Conservation (phyloP, 2,888 invertebrate species). For the Sclerodermus sp. region DNA sequence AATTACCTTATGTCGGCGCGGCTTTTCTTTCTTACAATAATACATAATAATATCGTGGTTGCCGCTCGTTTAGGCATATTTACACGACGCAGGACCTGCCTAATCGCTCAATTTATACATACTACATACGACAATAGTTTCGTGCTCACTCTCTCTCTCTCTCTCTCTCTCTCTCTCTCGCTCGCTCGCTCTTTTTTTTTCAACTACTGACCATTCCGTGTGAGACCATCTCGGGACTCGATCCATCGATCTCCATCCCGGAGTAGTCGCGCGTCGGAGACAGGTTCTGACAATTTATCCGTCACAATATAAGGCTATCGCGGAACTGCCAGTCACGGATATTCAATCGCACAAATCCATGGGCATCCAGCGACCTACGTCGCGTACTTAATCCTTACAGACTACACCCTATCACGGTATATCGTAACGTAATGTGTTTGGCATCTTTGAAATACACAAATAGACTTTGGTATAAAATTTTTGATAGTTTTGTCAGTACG, state of each 20-base stretch:
- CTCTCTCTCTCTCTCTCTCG: background rate
- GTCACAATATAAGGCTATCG: too few species aligned
- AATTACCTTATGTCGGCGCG: background rate
- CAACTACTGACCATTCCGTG: conserved; percentile 4
- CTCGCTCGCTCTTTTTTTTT: too few species aligned
- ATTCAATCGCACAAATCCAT: background rate
- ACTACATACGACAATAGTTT: background rate
- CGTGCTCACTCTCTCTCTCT: background rate
- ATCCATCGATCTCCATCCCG: conserved; percentile 4
- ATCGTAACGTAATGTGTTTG: conserved; percentile 57
- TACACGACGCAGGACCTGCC: background rate
- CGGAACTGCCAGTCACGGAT: conserved; percentile 4
- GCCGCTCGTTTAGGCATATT: background rate
- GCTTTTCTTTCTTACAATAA: background rate
- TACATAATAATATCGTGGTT: background rate
- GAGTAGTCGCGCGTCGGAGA: too few species aligned
- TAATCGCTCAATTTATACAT: too few species aligned
- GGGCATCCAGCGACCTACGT: conserved; percentile 1
- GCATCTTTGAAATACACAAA: conserved; percentile 69
- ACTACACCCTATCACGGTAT: conserved; percentile 42
- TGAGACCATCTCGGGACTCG: conserved; percentile 10
- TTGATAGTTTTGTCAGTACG: conserved; percentile 58
- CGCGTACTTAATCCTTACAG: conserved; percentile 30
- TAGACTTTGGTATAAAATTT: conserved; percentile 66
- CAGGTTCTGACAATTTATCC: too few species aligned